Base-by-base conservation (phyloP, 2,113 vertebrate species). In the Corvus hawaiiensis region DNA sequence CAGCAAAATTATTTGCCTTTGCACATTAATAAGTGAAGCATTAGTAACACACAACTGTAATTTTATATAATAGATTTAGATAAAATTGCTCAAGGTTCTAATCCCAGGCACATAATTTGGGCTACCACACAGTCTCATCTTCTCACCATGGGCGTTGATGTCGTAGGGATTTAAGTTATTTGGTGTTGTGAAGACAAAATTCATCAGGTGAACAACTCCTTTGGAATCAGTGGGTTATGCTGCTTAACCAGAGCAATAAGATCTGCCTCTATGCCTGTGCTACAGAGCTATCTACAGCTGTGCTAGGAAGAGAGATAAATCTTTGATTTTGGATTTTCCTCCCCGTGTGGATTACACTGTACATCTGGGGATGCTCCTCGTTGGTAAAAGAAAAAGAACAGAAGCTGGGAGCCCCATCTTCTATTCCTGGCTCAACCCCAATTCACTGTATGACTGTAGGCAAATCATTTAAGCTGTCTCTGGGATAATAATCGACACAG, bases 381-480 rank as follows among this genome's bases (percentile, higher is more conserved):
- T 10, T 90, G 79, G 93, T 88, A 55, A 90, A 61, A 90, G 64
- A 77, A 78, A 41, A 84, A 76, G 83, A 83, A 46, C 33, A 52
- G 88, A 87, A 75, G 52, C 66, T 56, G 77, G 56, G 56, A 89
- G 69, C 76, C 80, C 92, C 84, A 16, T 93, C 90, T 85, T 89
- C 88, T 93, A 32, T 89, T 95, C 86, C 93, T 95, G 94, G 93
- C 86, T 90, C 86, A 78, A 82, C 69, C 93, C 94, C 90, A 90
- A n/a, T 88, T 91, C 76, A 22, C 77, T 92, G 83, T 2, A 2
- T 92, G 93, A 94, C 93, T 95, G 76, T 92, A 92, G 71, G 80
- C 93, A 97, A 96, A 97, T 95, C 94, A 86, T 83, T 96, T 96
- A 95, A 96, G 93, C 94, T 96, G 87, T 91, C 92, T 93, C 92